Conservation (phyloP, 2,888 invertebrate genomes). For the Eupithecia abbreviata region DNA sequence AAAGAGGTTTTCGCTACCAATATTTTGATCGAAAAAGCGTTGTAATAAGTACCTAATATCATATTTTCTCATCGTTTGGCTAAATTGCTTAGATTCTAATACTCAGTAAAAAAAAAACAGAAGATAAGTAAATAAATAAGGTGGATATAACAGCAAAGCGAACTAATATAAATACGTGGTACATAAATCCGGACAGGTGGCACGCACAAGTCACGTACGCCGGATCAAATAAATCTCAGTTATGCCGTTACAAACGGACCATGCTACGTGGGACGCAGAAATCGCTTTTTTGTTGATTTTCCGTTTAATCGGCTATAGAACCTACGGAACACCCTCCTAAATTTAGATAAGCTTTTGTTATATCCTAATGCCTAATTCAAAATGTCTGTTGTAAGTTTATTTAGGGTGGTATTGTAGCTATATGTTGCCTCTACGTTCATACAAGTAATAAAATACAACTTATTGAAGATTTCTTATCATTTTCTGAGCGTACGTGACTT, state of each 20-base stretch:
- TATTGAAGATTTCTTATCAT: background rate
- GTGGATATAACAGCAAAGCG: background rate
- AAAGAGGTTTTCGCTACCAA: too few species aligned
- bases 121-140: background rate
- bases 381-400: background rate
- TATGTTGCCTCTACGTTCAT: background rate
- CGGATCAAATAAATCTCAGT: slow-evolving; percentile 34
- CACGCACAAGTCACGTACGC: slow-evolving; percentile 21
- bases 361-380: background rate
- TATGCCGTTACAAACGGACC: slow-evolving; percentile 18
- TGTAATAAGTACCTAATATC: background rate
- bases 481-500: background rate
- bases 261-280: slow-evolving; percentile 20
- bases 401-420: background rate
- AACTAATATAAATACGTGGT: slow-evolving; percentile 16
- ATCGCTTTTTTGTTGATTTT: slow-evolving; percentile 1
- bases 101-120: background rate
- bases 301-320: background rate
- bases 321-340: slow-evolving; percentile 1
- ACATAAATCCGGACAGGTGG: slow-evolving; percentile 23
- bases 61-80: background rate
- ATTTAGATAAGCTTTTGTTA: slow-evolving; percentile 6
- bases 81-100: background rate
- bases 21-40: background rate
- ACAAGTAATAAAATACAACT: background rate